A percentile compares a stretch with the other conserved stretches of the same genome.
Conservation (phyloP, 1,140 invertebrate species). For the Maconellicoccus hirsutus region DNA sequence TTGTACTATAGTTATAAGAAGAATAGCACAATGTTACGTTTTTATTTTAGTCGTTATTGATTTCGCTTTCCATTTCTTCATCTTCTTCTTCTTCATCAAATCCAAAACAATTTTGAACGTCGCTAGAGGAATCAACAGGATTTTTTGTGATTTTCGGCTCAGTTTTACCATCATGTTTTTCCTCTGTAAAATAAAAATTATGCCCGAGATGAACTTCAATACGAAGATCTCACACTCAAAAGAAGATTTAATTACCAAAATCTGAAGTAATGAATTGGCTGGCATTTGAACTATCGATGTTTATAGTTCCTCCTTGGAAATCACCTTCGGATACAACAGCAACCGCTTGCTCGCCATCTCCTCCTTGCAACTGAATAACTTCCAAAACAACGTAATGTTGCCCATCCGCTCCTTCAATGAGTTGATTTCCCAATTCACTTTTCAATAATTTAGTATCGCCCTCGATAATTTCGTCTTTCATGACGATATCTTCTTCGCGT, state of each 20-base stretch:
- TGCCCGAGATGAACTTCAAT: background rate
- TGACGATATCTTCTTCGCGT: constrained; percentile 44
- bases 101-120: constrained; percentile 68
- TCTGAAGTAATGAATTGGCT: constrained; percentile 29
- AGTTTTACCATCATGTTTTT: constrained; percentile 6
- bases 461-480: constrained; percentile 39
- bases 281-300: constrained; percentile 24
- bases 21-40: too few relatives aligned
- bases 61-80: constrained; percentile 3
- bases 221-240: background rate
- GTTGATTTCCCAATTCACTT: constrained; percentile 41
- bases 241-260: constrained; percentile 11
- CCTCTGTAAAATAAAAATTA: background rate
- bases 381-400: constrained; percentile 77
- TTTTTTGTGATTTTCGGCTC: constrained; percentile 22
- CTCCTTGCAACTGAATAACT: constrained; percentile 67
- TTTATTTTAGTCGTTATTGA: too few relatives aligned
- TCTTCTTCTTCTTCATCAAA: constrained; percentile 55
- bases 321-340: constrained; percentile 32
- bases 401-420: constrained; percentile 57
- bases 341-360: constrained; percentile 36
- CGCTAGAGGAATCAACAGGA: constrained; percentile 19
- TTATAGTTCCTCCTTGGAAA: constrained; percentile 25
- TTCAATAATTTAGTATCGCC: constrained; percentile 34
- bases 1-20: too few relatives aligned